Base-by-base conservation (phyloP, 2,888 invertebrate species). In the Axea sp. region DNA sequence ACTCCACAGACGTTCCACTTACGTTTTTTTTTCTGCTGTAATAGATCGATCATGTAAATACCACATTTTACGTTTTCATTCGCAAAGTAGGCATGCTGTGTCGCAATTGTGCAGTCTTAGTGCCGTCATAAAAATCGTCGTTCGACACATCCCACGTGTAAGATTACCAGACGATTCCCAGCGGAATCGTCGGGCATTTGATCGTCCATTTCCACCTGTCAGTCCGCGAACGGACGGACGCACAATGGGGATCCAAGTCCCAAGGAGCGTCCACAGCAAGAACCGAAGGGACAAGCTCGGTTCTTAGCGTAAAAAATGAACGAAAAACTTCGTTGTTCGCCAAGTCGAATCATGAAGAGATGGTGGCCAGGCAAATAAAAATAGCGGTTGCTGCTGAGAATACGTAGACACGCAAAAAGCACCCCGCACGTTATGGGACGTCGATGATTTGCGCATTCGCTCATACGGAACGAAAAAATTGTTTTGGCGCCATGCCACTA, bases 151-250 rank as follows among this genome's bases (percentile, higher is more conserved):
- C 77, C 76, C 69, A 71, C 64, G 67, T 76, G 77, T 75, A 72
- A 71, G 75, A 74, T 69, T 74, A 59, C 51, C 51, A 39, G 45
- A 53, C 59, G 76, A 76, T 64, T 71, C 75, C 73, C 72, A 47
- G 51, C 15, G 60, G 72, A 74, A 76, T 76, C 76, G 65, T 74
- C 69, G 75, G 37, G 57, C 43, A 68, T 76, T 77, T 80, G 81
- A 81, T 83, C 83, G 81, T 83, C 83, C 80, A 83, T 83, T 83
- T 83, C 82, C 81, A 84, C 83, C 81, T 82, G 83, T 83, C 84
- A 84, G 77, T 77, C 75, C 28, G 33, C 59, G 39, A 69, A 77
- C 74, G 76, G 77, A 81, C 80, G 77, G 78, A 77, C 80, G 79
- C 78, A 80, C 82, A 81, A 83, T 80, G 74, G 77, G 76, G 77